phyloP scores from a whole-genome alignment of 2,113 vertebrate species.

The Neogobius melanostomus region DNA sequence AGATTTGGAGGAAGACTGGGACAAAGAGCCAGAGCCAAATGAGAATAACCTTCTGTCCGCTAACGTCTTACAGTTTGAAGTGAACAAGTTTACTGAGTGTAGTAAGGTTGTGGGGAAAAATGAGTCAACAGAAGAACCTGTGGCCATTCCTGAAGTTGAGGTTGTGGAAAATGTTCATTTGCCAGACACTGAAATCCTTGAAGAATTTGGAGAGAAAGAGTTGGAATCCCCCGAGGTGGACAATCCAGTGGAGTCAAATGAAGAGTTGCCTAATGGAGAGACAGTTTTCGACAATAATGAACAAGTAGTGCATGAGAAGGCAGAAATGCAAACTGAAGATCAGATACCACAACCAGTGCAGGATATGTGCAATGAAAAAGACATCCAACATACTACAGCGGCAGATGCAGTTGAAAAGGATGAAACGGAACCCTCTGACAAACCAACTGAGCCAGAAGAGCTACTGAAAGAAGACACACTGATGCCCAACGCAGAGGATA shows the following conservation, averaged over 20 bases:
- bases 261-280: conserved; percentile 4
- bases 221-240: neutral
- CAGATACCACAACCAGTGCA: neutral
- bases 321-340: conserved; percentile 4
- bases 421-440: conserved; percentile 2
- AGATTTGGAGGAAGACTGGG: conserved; percentile 80
- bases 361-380: neutral
- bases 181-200: neutral
- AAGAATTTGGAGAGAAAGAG: conserved; percentile 7
- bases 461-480: neutral
- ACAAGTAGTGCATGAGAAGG: conserved; percentile 4
- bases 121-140: too few relatives aligned
- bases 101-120: too few relatives aligned
- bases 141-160: neutral
- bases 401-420: conserved; percentile 2
- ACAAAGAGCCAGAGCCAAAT: conserved; percentile 23
- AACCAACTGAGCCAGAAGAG: conserved; percentile 23
- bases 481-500: neutral
- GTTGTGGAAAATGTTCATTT: neutral
- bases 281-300: conserved; percentile 10
- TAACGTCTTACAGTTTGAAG: neutral
- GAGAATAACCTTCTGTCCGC: conserved; percentile 32
- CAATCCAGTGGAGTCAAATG: neutral
- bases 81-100: conserved; percentile 1
- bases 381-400: conserved; percentile 7